Base-by-base conservation (phyloP, 2,797 vertebrate genomes). In the Sebastes vulpes region DNA sequence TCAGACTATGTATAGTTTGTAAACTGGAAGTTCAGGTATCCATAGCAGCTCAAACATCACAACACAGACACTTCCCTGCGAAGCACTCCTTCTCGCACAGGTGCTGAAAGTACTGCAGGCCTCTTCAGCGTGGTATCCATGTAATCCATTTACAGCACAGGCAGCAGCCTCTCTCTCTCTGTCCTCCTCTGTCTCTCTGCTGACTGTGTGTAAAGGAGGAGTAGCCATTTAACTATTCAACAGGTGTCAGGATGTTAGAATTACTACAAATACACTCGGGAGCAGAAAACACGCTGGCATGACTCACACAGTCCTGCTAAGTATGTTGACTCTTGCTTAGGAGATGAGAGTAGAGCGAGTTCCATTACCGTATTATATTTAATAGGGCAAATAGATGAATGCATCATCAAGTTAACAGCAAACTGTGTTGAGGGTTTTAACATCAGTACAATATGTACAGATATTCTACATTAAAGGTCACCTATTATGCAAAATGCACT, bases 1-100 rank as follows among this genome's bases (percentile, higher is more conserved):
- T 79, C 32, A 53, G 56, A 59, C 71, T 67, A 66, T 60, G 63
- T 77, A 5, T n/a, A 53, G 68, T 79, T 61, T 73, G 63, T 25
- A 18, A 29, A 69, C 31, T 65, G 60, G 78, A 75, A n/a, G 57
- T 79, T 81, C 29, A 52, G 46, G 80, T 88, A 63, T 84, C 90
- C 83, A 81, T 68, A 50, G 80, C 87, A 89, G 72, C 88, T 79
- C 59, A 70, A 57, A 84, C 88, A 72, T 79, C 74, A 72, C 68
- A 77, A 50, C 66, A 28, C 58, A 69, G 65, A 72, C 80, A 72
- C 75, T 11, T 76, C 52, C 54, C 16, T 63, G 75, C 31, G 69
- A 77, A 87, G 74, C 83, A 71, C 57, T 70, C 48, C 79, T 72
- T 78, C 56, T 32, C 65, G 61, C 25, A 4, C 82, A 90, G 85